Evolutionary conservation across 2,113 vertebrate species (phyloP), one percentile per base, ranked within the genome.

Genomic region (Cochlearius cochlearius): DNA sequence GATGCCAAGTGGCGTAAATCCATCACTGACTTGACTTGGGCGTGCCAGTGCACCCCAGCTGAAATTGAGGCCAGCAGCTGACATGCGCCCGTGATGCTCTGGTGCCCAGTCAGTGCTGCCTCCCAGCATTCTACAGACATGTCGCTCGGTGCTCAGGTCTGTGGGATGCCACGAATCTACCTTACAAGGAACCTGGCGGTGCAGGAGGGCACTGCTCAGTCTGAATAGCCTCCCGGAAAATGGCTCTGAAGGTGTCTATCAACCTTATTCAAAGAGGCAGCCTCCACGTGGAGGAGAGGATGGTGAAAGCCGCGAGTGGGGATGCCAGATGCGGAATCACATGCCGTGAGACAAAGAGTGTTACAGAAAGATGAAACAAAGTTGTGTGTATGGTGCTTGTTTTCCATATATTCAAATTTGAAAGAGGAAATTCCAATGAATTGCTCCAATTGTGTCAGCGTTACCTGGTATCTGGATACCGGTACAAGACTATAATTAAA

Each of bases 361-460:
- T 92, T 30, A 23, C 81, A 73, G n/a, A 75, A 81, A 76, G 91
- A 13, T 85, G 85, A 83, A 83, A 49, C 75, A 18, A 77, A 94
- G 86, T 66, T 34, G 38, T 20, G 43, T 15, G 27, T 23, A 0
- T 94, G 91, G 79, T 85, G 12, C 74, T 82, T 95, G 89, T 94
- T 95, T 95, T 93, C 91, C 91, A 39, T n/a, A 13, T 17, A 62
- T 89, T 95, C 77, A 69, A 32, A 86, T 69, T 10, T 18, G 62
- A 89, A 94, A 95, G 94, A 95, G 96, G 97, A 97, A 95, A 97
- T 97, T 97, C 95, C 97, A 96, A 87, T 76, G 66, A 96, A 96
- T 82, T 91, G 89, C 77, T 95, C 69, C 89, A 82, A 25, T 85
- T 56, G 81, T 97, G 94, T 97, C 96, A 96, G 95, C 4, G 3